Conservation (phyloP, 2,888 invertebrate genomes). For the Pediacus dermestoides region DNA sequence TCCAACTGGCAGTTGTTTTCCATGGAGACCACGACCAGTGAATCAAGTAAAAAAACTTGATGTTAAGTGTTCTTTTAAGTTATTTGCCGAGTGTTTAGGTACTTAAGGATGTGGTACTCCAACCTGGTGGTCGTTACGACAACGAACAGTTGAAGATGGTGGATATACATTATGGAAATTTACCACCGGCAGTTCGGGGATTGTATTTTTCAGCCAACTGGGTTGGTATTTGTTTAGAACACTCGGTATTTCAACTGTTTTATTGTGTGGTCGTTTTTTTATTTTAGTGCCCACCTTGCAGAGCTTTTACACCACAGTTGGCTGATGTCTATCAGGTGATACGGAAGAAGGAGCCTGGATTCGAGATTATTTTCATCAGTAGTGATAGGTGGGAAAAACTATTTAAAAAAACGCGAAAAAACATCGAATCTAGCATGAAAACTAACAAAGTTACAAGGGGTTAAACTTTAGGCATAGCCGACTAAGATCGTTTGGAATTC, state of each 20-base stretch:
- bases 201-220: constrained; percentile 88
- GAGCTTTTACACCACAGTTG: constrained; percentile 76
- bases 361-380: constrained; percentile 81
- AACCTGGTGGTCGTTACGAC: constrained; percentile 41
- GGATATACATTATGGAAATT: constrained; percentile 52
- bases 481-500: no score
- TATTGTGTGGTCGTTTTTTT: constrained; percentile 8
- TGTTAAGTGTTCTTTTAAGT: constrained; percentile 10
- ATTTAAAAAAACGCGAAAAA: no score
- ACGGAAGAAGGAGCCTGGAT: constrained; percentile 64
- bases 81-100: constrained; percentile 35
- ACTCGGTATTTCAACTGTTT: no score
- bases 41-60: constrained; percentile 52
- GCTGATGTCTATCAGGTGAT: constrained; percentile 70
- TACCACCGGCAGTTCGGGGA: constrained; percentile 65
- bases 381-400: constrained; percentile 76
- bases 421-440: no score
- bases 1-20: constrained; percentile 64
- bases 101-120: constrained; percentile 51
- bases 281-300: constrained; percentile 80
- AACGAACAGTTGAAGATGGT: constrained; percentile 21
- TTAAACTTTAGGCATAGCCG: no score
- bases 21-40: constrained; percentile 73
- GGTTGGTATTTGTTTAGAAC: constrained; percentile 61
- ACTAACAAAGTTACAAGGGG: no score